Evolutionary conservation across 1,140 invertebrate species (phyloP).

Genomic region (Bombus fervidus): DNA sequence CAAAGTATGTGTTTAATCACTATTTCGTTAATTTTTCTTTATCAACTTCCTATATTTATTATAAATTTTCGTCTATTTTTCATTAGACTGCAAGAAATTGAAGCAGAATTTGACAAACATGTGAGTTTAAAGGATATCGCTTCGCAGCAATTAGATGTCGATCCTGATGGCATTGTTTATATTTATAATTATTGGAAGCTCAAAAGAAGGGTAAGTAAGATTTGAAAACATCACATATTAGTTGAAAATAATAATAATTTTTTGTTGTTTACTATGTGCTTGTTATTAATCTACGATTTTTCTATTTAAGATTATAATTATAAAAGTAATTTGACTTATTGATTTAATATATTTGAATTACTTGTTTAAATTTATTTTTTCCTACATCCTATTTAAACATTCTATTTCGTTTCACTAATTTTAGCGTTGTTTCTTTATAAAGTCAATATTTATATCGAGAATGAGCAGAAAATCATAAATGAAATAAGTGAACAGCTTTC

Average conservation of each 20-base stretch:
- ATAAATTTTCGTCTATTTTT: conserved; percentile 37
- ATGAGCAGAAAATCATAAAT: neutral
- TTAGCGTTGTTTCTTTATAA: neutral
- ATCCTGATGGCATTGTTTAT: conserved; percentile 90
- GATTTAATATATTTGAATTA: neutral
- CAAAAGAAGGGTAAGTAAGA: conserved; percentile 87
- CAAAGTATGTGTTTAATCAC: conserved; percentile 82
- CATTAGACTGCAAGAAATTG: conserved; percentile 92
- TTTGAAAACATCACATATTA: neutral
- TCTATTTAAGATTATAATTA: neutral
- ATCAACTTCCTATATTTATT: neutral
- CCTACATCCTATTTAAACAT: neutral
- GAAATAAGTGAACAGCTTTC: neutral
- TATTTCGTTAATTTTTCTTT: neutral
- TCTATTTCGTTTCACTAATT: neutral
- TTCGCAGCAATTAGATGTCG: conserved; percentile 89
- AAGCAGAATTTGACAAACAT: conserved; percentile 96
- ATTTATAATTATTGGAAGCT: conserved; percentile 98
- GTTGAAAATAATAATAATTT: neutral
- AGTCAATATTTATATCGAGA: neutral
- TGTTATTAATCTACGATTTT: neutral
- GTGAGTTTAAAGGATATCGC: conserved; percentile 92
- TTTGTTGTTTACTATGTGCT: neutral
- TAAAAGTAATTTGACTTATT: neutral
- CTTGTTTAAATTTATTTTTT: neutral